Conservation (phyloP, 2,113 vertebrate species). For the Bungarus multicinctus region DNA sequence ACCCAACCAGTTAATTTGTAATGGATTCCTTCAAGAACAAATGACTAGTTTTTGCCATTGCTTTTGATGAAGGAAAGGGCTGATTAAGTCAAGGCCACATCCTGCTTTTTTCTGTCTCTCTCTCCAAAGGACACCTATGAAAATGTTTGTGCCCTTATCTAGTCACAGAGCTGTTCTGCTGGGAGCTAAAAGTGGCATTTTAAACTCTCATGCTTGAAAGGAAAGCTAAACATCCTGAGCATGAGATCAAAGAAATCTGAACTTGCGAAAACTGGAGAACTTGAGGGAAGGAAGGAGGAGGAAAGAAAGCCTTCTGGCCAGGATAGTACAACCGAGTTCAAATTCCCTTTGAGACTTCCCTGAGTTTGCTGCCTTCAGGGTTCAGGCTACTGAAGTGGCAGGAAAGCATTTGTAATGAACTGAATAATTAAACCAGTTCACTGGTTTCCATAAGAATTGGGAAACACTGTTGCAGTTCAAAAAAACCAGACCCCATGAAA, state of each 20-base stretch:
- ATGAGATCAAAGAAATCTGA: slow-evolving; percentile 15
- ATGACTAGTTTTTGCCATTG: not conserved
- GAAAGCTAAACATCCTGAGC: not conserved
- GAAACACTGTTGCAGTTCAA: not conserved
- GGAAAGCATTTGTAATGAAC: not conserved
- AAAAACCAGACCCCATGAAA: too few species aligned
- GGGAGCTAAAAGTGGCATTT: slow-evolving; percentile 27
- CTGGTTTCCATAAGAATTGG: not conserved
- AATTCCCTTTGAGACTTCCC: not conserved
- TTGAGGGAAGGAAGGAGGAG: not conserved
- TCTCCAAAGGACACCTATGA: slow-evolving; percentile 17
- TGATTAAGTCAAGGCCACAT: slow-evolving; percentile 22
- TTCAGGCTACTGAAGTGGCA: not conserved
- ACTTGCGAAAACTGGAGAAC: not conserved
- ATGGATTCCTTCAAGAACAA: not conserved
- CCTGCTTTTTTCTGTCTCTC: not conserved
- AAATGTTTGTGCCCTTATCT: slow-evolving; percentile 3
- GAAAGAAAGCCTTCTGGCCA: not conserved
- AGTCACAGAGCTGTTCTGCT: slow-evolving; percentile 30
- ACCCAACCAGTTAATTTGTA: not conserved
- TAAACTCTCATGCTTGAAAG: not conserved
- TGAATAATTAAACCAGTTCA: fast-evolving
- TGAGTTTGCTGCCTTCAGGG: not conserved
- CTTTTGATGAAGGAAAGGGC: slow-evolving; percentile 11
- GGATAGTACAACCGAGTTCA: not conserved